Evolutionary conservation across 2,888 invertebrate species (phyloP), one percentile per base, ranked within the genome.

Genomic region (Macrophya alboannulata): DNA sequence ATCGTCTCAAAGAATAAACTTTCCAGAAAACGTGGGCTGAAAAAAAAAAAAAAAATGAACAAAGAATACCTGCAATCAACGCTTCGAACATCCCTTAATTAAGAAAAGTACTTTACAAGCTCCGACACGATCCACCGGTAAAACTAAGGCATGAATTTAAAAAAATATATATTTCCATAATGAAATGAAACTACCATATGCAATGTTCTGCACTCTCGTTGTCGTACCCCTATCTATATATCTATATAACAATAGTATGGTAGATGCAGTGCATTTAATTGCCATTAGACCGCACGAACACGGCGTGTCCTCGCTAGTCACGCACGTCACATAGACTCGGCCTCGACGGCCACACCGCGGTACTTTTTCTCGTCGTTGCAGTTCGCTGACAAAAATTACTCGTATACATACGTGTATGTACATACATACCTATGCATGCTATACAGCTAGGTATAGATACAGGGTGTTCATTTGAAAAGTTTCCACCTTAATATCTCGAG

Each of bases 271-370:
- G 43, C 81, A 62, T 81, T 81, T 81, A 81, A 81, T 81, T 81
- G 81, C 81, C 62, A 81, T 81, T 81, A 81, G 81, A 62, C 81
- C 62, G 59, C 40, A 62, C 81, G 43, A 59, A 62, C 43, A 74
- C 40, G 81, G 25, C 62, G 43, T 81, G 81, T 81, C 62, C 81
- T 81, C 81, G 62, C 62, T n/a, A n/a, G 81, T 81, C 81, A 81
- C 81, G 81, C 81, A 62, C 81, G 62, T 81, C 40, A n/a, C 77
- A 12, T 40, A 25, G 48, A 51, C n/a, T 15, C 77, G 37, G 31
- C 55, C 55, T 51, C 77, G 51, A n/a, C 17, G 48, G 25, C 45
- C 48, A 48, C 21, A 15, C 6, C 62, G 68, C 17, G 25, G 17
- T 17, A 68, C 37, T 37, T 37, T 68, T 68, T 68, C 68, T 37